phyloP scores from a whole-genome alignment of 2,888 invertebrate species.

The Dicyrtomina minuta region DNA sequence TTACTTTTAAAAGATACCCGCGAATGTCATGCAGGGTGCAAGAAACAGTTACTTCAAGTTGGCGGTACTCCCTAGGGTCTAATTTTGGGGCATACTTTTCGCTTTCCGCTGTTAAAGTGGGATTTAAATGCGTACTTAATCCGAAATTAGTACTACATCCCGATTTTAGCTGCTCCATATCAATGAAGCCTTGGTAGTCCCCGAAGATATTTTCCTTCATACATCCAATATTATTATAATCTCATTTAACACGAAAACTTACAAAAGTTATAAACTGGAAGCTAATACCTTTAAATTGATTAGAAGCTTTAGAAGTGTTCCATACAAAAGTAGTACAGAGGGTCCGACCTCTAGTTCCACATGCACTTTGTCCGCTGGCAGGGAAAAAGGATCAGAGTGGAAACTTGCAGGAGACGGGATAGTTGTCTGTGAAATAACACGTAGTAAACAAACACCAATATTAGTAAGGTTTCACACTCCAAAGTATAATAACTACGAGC shows the following conservation, averaged over 20 bases:
- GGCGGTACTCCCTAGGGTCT: constrained; percentile 84
- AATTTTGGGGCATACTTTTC: constrained; percentile 58
- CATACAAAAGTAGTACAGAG: constrained; percentile 86
- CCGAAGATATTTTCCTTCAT: constrained; percentile 92
- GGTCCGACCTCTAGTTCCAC: constrained; percentile 94
- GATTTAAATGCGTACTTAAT: constrained; percentile 23
- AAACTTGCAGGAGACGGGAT: constrained; percentile 26
- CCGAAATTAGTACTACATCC: constrained; percentile 34
- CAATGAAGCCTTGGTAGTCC: constrained; percentile 89
- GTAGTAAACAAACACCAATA: too few species aligned
- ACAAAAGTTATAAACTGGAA: too few species aligned
- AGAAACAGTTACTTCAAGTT: constrained; percentile 86
- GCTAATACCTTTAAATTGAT: constrained; percentile 72
- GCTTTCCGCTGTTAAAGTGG: constrained; percentile 7
- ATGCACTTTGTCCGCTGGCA: constrained; percentile 84
- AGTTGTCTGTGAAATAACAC: constrained; percentile 20
- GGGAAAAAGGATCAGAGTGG: constrained; percentile 79
- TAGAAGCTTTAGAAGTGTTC: constrained; percentile 84
- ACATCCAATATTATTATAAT: constrained; percentile 1
- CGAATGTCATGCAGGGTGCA: constrained; percentile 94
- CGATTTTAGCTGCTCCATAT: constrained; percentile 71
- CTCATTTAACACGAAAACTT: constrained; percentile 11
- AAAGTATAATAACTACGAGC: too few species aligned
- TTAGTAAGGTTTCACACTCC: too few species aligned
- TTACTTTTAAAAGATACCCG: constrained; percentile 81